Evolutionary conservation across 2,888 invertebrate species (phyloP), one percentile per base, ranked within the genome.

Genomic region (Epistrophe eligans): DNA sequence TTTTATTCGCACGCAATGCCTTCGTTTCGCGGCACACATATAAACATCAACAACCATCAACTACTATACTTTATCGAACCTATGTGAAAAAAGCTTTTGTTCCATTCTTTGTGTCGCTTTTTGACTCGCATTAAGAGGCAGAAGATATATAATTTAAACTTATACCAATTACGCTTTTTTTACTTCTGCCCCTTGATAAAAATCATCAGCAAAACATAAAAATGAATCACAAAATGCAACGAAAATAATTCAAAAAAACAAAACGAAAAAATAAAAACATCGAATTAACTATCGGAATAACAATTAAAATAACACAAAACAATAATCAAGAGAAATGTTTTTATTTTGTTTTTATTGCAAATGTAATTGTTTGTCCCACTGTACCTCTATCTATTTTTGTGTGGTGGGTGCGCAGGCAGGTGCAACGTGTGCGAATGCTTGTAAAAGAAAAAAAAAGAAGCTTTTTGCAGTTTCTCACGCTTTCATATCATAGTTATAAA

Each of bases 1-100:
- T 79, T 72, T 74, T 55, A 87, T 83, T 87, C 87, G 79, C 87
- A 87, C 87, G 87, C 87, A 87, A 87, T 87, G 79, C 60, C 43
- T 64, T 50, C 76, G 55, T 43, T 43, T 38, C 57, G n/a, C 28
- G 24, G 28, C 72, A 57, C 64, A 64, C 72, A 79, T 66, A 48
- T 66, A 48, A 45, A 55, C 40, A 19, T 28, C 52, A 72, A 72
- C 38, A 55, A 58, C 35, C 11, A 38, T 11, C 19, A 40, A 17
- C 35, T 38, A 17, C 32, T 32, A 15, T 40, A 40, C 38, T 13
- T 11, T 32, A 45, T 48, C n/a, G n/a, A 35, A 35, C 35, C 35
- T 19, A 50, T 67, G 28, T 67, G 50, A 55, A 70, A 55, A 70
- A 81, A 81, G 82, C 82, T 77, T n/a, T 79, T 70, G 38, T 66